Evolutionary conservation across 1,140 invertebrate species (phyloP).

Genomic region (Himalopsyche phryganea): DNA sequence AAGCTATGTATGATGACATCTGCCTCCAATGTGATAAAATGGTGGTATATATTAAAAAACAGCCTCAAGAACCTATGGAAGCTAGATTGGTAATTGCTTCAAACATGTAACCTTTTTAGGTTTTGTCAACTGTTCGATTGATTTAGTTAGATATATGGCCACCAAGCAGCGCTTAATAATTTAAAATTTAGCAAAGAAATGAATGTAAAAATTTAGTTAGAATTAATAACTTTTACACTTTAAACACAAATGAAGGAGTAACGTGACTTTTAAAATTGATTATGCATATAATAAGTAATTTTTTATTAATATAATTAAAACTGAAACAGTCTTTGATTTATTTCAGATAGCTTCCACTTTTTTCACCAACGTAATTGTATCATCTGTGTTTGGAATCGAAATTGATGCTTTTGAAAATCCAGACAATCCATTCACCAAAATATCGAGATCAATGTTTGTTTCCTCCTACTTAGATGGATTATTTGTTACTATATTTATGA

Average conservation of each 20-base stretch:
- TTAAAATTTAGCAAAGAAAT: too few relatives aligned
- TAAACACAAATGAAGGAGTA: too few relatives aligned
- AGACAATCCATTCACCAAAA: neutral
- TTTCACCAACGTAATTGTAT: neutral
- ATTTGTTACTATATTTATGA: neutral
- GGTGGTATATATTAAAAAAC: slow-evolving; percentile 1
- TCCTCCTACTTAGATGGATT: neutral
- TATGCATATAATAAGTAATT: too few relatives aligned
- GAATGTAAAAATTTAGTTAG: too few relatives aligned
- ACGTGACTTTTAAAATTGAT: too few relatives aligned
- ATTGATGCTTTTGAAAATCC: neutral
- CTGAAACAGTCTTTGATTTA: too few relatives aligned
- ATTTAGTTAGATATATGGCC: too few relatives aligned
- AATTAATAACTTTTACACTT: too few relatives aligned
- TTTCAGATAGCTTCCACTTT: neutral
- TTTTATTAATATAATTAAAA: too few relatives aligned
- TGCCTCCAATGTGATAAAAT: slow-evolving; percentile 1
- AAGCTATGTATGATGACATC: slow-evolving; percentile 35
- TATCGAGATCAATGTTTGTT: neutral
- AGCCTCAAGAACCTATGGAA: slow-evolving; percentile 5
- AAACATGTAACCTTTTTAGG: neutral
- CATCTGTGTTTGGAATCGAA: neutral
- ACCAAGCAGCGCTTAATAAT: too few relatives aligned
- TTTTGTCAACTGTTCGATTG: too few relatives aligned
- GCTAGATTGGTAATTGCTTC: neutral